These are phyloP conservation scores for Numenius arquata DNA, from an alignment of 2,113 vertebrate genomes.

Conservation along the genomic window DNA sequence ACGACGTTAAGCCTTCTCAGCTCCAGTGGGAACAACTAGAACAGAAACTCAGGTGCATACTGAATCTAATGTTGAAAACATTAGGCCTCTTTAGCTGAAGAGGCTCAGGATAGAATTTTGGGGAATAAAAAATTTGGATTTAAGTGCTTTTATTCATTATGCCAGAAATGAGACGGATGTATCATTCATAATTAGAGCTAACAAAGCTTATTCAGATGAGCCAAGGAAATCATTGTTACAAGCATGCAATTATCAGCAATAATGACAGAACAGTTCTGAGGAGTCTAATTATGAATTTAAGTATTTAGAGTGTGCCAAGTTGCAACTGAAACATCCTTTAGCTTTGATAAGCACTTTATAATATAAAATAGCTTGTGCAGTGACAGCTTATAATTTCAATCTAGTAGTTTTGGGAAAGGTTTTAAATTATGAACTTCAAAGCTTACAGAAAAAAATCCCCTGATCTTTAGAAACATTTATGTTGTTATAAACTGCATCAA, in stretches of 20 bases:
- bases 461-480: not conserved
- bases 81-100: not conserved
- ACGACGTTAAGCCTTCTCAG: not conserved
- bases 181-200: slow-evolving; percentile 12
- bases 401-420: not conserved
- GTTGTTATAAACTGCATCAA: not conserved
- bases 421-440: not conserved
- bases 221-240: not conserved
- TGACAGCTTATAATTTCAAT: not conserved
- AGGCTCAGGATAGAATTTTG: not conserved
- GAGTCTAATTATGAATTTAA: not conserved
- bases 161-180: not conserved
- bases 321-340: slow-evolving; percentile 11
- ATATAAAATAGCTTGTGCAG: not conserved
- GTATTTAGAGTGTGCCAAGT: not conserved
- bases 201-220: not conserved
- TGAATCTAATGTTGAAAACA: not conserved
- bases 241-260: slow-evolving; percentile 1
- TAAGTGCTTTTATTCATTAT: slow-evolving; percentile 18
- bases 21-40: not conserved
- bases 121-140: not conserved
- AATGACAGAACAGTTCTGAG: not conserved
- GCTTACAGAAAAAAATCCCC: not conserved
- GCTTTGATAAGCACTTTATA: slow-evolving; percentile 1
- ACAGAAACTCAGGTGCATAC: not conserved